Conservation (phyloP, 2,797 vertebrate genomes). For the Falco novaeseelandiae region DNA sequence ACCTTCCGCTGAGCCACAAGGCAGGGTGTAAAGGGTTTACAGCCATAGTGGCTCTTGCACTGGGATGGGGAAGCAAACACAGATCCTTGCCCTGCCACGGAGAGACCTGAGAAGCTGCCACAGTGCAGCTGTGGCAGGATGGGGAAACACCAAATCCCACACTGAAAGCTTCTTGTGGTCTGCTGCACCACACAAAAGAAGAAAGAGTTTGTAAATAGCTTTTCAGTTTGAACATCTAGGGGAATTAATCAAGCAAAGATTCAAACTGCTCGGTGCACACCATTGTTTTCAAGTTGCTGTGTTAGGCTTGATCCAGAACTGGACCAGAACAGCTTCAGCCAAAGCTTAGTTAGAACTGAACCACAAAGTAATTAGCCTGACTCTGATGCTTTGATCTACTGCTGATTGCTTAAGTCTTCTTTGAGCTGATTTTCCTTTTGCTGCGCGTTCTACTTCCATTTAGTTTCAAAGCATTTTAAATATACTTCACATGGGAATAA, state of each 20-base stretch:
- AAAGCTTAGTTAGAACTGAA: background rate
- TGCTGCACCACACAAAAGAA: background rate
- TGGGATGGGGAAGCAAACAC: background rate
- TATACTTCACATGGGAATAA: background rate
- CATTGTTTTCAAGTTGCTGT: background rate
- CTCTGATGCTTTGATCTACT: background rate
- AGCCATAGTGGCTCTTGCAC: background rate
- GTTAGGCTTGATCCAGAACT: background rate
- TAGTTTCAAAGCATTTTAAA: background rate
- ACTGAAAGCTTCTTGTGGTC: background rate
- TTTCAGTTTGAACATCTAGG: background rate
- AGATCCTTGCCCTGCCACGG: rapidly evolving
- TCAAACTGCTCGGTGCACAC: background rate
- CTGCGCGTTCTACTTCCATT: background rate
- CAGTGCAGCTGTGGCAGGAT: background rate
- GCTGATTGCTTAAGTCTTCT: background rate
- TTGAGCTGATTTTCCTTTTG: background rate
- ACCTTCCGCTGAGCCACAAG: rapidly evolving
- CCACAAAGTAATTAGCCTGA: background rate
- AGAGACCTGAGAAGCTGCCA: background rate
- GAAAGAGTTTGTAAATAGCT: background rate
- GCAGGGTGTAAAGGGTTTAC: background rate
- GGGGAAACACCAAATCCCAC: background rate
- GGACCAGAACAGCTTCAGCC: background rate
- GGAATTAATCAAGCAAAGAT: background rate